A percentile compares a stretch with the other conserved stretches of the same genome.
These are phyloP conservation scores for Cetoscarus ocellatus DNA, from an alignment of 2,797 vertebrate genomes.

Conservation along the genomic window DNA sequence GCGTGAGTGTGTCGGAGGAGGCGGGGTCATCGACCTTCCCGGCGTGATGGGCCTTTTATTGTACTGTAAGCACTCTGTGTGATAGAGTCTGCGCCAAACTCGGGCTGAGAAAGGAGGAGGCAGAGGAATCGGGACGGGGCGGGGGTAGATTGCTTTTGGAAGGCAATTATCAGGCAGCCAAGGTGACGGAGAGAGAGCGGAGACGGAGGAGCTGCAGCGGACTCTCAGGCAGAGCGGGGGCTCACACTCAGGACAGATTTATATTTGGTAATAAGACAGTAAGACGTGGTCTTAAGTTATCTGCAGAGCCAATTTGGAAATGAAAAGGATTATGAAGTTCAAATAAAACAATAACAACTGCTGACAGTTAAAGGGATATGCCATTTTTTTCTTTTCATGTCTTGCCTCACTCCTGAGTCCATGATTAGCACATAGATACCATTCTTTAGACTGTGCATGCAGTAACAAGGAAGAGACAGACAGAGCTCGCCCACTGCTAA, in stretches of 20 bases:
- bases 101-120: not conserved
- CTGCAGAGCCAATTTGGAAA: not conserved
- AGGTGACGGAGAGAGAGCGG: constrained; percentile 54
- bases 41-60: constrained; percentile 70
- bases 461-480: too few species aligned
- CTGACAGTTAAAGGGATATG: constrained; percentile 1
- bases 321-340: not conserved
- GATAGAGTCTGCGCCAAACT: constrained; percentile 61
- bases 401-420: too few species aligned
- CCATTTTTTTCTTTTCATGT: too few species aligned
- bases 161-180: constrained; percentile 75
- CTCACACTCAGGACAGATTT: constrained; percentile 22
- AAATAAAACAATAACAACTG: constrained; percentile 6
- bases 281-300: not conserved
- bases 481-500: too few species aligned
- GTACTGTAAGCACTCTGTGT: constrained; percentile 71
- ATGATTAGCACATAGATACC: too few species aligned
- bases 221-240: constrained; percentile 17
- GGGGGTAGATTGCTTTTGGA: constrained; percentile 65
- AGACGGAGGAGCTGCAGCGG: constrained; percentile 22
- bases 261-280: not conserved
- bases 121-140: not conserved
- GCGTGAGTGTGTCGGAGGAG: constrained; percentile 33
- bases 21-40: constrained; percentile 59
- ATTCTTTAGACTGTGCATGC: too few species aligned